Evolutionary conservation across 2,797 vertebrate species (phyloP), one percentile per base, ranked within the genome.

Genomic region (Gymnopithys bicolor): DNA sequence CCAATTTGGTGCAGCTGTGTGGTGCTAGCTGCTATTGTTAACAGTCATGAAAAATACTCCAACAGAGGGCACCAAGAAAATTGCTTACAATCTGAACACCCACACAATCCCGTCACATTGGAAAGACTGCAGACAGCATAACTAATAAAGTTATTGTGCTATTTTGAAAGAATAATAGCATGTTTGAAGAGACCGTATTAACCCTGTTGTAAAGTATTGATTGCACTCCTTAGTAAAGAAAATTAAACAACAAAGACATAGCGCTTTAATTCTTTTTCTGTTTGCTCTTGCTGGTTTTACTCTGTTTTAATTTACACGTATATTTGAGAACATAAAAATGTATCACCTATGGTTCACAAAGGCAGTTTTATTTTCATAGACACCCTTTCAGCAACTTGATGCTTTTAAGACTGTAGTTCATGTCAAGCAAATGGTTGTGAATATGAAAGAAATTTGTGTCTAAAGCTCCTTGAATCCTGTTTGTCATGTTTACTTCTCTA

Each of bases 181-280:
- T 98, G 97, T 98, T 98, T 98, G 97, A 98, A 98, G 96, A 97
- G 95, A 97, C 95, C 90, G 59, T 96, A 98, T 98, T 98, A 98
- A 98, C 98, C 98, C 97, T 96, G 97, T 97, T 98, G 97, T 97
- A 98, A 97, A 96, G 97, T 97, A 98, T 98, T 97, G 98, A 98
- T 98, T 98, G 96, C 89, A 91, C 95, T 97, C 96, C 39, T 45
- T 96, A 95, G 96, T 94, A 97, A 97, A 97, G 97, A 94, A 98
- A 98, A 97, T 95, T 97, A 98, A 98, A 97, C 92, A 97, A 97
- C 96, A 97, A 97, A 98, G 96, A 95, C 96, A 94, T 90, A 95
- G 85, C 96, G 95, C 96, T 98, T 97, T 97, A 97, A 98, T 98
- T 97, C 97, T 97, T 97, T 94, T 89, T 92, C 95, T 97, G 84